Evolutionary conservation across 2,113 vertebrate genomes (phyloP), one percentile per base, ranked within the genome.

Genomic region (Ceyx margarethae): DNA sequence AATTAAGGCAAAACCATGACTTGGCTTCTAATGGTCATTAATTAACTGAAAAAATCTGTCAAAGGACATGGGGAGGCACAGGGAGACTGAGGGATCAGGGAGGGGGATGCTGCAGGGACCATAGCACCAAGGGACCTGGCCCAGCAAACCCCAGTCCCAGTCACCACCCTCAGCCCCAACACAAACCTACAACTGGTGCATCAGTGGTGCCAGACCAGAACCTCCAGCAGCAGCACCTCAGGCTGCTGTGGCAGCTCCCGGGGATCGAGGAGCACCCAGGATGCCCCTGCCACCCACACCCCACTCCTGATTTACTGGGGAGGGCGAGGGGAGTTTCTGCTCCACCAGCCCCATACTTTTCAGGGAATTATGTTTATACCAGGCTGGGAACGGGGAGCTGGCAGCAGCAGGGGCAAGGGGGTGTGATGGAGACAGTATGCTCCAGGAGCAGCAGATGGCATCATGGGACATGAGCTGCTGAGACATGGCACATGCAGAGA

Each of bases 211-310:
- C 0, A 1, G 60, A 25, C 18, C 68, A 31, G 79, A 16, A 2
- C 53, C 53, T 42, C 13, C 0, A 0, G 2, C 46, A 50, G 65
- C 40, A 40, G 37, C 57, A 15, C 4, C 13, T n/a, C 20, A 7
- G 29, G 31, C 25, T 6, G 54, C 43, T 5, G 5, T 3, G 3
- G 72, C 68, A 65, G 60, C 35, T 26, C 31, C 31, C 2, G 6
- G 57, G 10, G 13, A 61, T 23, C 7, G 0, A 37, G 40, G 8
- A 51, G 2, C 1, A 0, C 35, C 6, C 0, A 0, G 42, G 23
- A 15, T 8, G 5, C 18, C 29, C 9, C 28, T 1, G 1, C 53
- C 9, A 1, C 53, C 9, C 3, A 2, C 33, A 20, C 12, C 35
- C 29, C 57, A 13, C 23, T 17, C 68, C 51, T 22, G 28, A 23